phyloP scores from a whole-genome alignment of 2,113 vertebrate species.

The Gulo gulo region DNA sequence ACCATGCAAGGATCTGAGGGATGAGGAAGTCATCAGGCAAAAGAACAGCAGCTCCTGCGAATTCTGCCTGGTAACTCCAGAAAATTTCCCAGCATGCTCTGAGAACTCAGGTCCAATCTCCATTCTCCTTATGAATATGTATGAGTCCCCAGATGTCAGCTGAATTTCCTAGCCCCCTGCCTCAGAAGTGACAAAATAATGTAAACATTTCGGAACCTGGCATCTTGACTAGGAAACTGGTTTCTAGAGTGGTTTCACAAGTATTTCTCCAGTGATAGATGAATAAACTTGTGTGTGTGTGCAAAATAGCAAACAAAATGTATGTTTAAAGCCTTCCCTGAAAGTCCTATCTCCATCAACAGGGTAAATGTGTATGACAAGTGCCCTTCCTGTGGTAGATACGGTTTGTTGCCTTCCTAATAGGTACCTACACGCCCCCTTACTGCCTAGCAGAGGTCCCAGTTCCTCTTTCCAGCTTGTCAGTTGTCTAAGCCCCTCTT shows the following conservation, averaged over 20 bases:
- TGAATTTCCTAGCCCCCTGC: background rate
- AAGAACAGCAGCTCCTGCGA: background rate
- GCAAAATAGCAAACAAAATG: background rate
- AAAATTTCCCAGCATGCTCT: conserved; percentile 31
- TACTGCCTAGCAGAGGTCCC: background rate
- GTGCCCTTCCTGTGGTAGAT: background rate
- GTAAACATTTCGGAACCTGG: background rate
- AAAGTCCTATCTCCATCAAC: background rate
- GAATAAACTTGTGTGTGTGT: background rate
- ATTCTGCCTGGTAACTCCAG: conserved; percentile 39
- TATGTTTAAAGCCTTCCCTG: background rate
- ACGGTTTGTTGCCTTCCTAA: background rate
- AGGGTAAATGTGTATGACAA: background rate
- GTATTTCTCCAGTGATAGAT: background rate
- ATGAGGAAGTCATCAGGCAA: background rate
- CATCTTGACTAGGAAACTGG: background rate
- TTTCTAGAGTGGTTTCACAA: background rate
- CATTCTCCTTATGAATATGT: conserved; percentile 13
- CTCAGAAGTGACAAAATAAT: background rate
- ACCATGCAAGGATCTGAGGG: background rate
- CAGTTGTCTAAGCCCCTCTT: background rate
- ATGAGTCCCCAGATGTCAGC: conserved; percentile 5
- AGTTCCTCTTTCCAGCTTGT: background rate
- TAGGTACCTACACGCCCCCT: background rate
- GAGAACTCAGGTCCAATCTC: background rate